A percentile compares a stretch with the other conserved stretches of the same genome.
Conservation (phyloP, 2,888 invertebrate genomes). For the Teinopalpus imperialis region DNA sequence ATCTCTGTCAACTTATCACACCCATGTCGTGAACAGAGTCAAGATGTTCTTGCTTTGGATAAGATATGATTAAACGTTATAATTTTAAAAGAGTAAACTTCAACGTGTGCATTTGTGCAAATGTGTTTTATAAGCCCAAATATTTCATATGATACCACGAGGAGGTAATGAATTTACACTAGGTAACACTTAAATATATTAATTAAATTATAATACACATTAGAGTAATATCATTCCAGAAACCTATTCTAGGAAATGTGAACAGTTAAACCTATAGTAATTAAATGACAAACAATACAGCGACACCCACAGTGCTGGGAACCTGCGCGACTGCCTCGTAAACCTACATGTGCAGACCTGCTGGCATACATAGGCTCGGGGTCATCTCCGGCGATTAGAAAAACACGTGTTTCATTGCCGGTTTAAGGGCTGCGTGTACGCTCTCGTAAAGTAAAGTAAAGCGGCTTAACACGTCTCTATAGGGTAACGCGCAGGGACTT, state of each 20-base stretch:
- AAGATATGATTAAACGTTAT: slow-evolving; percentile 7
- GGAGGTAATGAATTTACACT: too few species aligned
- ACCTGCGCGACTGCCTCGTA: slow-evolving; percentile 51
- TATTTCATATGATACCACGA: too few species aligned
- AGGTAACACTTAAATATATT: too few species aligned
- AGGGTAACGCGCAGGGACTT: slow-evolving; percentile 3
- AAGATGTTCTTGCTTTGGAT: slow-evolving; percentile 1
- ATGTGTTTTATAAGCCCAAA: too few species aligned
- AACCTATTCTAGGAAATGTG: slow-evolving; percentile 56
- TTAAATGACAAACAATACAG: slow-evolving; percentile 51
- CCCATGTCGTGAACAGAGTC: slow-evolving; percentile 1
- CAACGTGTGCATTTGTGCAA: too few species aligned
- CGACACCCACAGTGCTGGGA: slow-evolving; percentile 50
- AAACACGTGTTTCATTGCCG: slow-evolving; percentile 31
- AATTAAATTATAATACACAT: too few species aligned
- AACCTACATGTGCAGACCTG: slow-evolving; percentile 70
- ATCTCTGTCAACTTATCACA: slow-evolving; percentile 40
- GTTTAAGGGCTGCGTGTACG: slow-evolving; percentile 16
- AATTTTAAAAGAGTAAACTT: too few species aligned
- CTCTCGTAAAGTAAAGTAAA: slow-evolving; percentile 13
- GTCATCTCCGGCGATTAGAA: slow-evolving; percentile 36
- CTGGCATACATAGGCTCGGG: slow-evolving; percentile 58
- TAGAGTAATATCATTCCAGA: slow-evolving; percentile 45
- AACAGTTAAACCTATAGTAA: slow-evolving; percentile 44
- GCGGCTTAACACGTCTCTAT: slow-evolving; percentile 6